phyloP scores from a whole-genome alignment of 2,113 vertebrate species.

The Turnix velox region DNA sequence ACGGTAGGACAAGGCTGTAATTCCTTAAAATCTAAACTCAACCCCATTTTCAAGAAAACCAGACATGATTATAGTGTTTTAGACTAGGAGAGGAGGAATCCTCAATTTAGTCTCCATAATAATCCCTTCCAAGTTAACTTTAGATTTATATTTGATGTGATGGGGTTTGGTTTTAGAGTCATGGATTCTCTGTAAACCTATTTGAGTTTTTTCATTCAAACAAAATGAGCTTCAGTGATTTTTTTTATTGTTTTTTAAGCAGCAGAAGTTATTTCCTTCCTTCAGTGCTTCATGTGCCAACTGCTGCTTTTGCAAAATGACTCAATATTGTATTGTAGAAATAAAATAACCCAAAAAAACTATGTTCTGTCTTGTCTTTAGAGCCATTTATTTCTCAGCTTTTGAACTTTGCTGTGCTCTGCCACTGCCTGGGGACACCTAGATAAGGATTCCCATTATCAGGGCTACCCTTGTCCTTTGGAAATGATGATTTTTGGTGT shows the following conservation, averaged over 20 bases:
- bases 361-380: background rate
- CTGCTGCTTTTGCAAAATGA: background rate
- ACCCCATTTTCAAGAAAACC: conserved; percentile 14
- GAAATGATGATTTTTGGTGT: background rate
- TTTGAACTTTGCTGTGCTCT: background rate
- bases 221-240: background rate
- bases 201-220: no score
- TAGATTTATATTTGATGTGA: background rate
- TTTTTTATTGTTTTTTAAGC: background rate
- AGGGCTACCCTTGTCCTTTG: background rate
- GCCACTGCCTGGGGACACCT: background rate
- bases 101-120: background rate
- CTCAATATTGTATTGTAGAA: background rate
- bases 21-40: conserved; percentile 7
- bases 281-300: background rate
- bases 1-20: conserved; percentile 76
- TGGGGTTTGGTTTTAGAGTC: background rate
- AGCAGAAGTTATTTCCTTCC: background rate
- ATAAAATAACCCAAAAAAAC: background rate
- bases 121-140: background rate
- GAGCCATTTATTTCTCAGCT: background rate
- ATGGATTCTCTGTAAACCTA: no score
- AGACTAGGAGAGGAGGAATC: background rate
- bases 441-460: background rate
- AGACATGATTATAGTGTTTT: background rate